phyloP scores from a whole-genome alignment of 2,888 invertebrate species.

The Acronicta leporina region DNA sequence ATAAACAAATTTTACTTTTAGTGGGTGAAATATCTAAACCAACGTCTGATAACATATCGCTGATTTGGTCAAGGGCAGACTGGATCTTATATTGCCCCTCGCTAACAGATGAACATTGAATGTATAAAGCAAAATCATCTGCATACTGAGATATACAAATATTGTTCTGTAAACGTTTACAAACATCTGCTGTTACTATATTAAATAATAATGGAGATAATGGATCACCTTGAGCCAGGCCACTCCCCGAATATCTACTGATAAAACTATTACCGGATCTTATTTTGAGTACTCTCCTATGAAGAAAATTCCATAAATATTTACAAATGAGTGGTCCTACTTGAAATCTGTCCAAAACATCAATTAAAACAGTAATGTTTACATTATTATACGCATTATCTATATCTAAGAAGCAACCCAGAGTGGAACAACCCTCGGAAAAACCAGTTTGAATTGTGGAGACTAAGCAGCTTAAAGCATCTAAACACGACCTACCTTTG shows the following conservation, averaged over 20 bases:
- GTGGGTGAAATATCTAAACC: constrained; percentile 2
- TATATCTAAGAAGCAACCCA: too few relatives aligned
- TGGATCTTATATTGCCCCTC: constrained; percentile 8
- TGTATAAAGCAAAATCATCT: constrained; percentile 3
- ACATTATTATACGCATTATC: too few relatives aligned
- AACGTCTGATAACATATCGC: not conserved
- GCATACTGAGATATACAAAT: constrained; percentile 6
- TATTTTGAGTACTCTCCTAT: constrained; percentile 5
- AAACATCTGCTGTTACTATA: constrained; percentile 6
- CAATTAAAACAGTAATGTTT: too few relatives aligned
- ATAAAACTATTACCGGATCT: too few relatives aligned
- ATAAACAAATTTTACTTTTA: constrained; percentile 15
- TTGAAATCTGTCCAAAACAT: constrained; percentile 3
- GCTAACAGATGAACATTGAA: not conserved
- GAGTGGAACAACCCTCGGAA: too few relatives aligned
- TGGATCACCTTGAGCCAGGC: not conserved
- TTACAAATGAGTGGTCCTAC: constrained; percentile 4
- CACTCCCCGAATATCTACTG: not conserved
- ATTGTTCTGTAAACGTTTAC: constrained; percentile 1
- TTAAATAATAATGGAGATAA: constrained; percentile 11
- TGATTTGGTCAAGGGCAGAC: not conserved
- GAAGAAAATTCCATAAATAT: constrained; percentile 14
- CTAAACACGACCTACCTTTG: too few relatives aligned
- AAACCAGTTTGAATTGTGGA: too few relatives aligned
- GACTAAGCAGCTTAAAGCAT: too few relatives aligned